A percentile compares a stretch with the other conserved stretches of the same genome.
Conservation (phyloP, 2,888 invertebrate genomes). For the Xestia ashworthii region DNA sequence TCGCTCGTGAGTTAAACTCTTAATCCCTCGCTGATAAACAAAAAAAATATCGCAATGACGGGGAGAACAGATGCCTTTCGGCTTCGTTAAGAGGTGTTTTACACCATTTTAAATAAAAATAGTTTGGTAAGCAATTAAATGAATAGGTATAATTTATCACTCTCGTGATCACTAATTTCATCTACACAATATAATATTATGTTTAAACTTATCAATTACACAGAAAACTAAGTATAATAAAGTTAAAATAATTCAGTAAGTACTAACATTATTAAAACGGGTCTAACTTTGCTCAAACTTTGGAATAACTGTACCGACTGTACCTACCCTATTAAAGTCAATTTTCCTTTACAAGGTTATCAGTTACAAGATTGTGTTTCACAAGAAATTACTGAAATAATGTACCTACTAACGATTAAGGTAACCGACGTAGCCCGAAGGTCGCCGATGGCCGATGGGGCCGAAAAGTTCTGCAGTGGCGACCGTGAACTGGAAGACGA, state of each 20-base stretch:
- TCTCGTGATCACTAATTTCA: not conserved
- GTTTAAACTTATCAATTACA: not conserved
- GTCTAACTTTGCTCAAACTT: slow-evolving; percentile 8
- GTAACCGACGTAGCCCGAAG: no score
- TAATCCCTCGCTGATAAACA: no score
- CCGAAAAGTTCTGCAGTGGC: no score
- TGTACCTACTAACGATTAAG: not conserved
- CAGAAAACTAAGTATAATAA: not conserved
- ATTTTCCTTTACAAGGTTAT: not conserved
- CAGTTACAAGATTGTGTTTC: not conserved
- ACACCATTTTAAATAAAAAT: no score
- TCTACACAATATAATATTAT: not conserved
- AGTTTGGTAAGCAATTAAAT: not conserved
- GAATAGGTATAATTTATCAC: not conserved
- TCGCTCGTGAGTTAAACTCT: no score
- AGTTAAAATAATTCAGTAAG: slow-evolving; percentile 1
- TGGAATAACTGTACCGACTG: not conserved
- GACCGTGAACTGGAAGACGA: no score
- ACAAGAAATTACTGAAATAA: not conserved
- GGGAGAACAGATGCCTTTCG: no score
- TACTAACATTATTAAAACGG: slow-evolving; percentile 6
- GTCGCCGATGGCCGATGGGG: no score
- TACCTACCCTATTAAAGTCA: not conserved
- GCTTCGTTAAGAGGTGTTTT: no score
- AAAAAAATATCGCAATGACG: no score